Evolutionary conservation across 2,113 vertebrate genomes (phyloP).

Genomic region (Anoplopoma fimbria): DNA sequence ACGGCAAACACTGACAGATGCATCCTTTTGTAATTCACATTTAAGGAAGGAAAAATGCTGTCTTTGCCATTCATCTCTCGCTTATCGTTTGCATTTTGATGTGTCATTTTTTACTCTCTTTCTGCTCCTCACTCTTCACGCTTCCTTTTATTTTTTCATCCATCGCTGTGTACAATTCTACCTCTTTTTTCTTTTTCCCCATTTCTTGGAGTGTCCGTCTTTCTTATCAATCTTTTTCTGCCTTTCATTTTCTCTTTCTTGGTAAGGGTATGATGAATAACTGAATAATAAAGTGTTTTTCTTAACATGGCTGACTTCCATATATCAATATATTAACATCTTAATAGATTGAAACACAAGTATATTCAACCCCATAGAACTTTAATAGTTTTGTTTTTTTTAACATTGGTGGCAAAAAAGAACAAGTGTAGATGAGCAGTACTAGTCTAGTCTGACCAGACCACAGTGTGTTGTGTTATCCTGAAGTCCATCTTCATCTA

Average conservation of each 20-base stretch:
- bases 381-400: constrained; percentile 28
- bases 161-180: not conserved
- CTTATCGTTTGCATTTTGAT: constrained; percentile 6
- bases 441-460: constrained; percentile 14
- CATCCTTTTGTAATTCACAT: not conserved
- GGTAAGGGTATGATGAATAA: constrained; percentile 17
- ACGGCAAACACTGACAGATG: constrained; percentile 16
- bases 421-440: constrained; percentile 37
- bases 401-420: constrained; percentile 25
- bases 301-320: constrained; percentile 35
- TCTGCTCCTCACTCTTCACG: not conserved
- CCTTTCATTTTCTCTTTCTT: not conserved
- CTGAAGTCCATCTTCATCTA: constrained; percentile 6
- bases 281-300: constrained; percentile 24
- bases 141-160: constrained; percentile 35
- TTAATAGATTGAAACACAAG: constrained; percentile 62
- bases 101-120: constrained; percentile 5
- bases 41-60: constrained; percentile 4
- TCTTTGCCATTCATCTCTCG: constrained; percentile 16
- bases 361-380: constrained; percentile 33
- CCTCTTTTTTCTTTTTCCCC: not conserved
- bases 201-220: not conserved
- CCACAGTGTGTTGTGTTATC: not conserved
- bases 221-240: not conserved
- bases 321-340: constrained; percentile 69